Evolutionary conservation across 2,113 vertebrate species (phyloP).

Genomic region (Rhinoptilus africanus): DNA sequence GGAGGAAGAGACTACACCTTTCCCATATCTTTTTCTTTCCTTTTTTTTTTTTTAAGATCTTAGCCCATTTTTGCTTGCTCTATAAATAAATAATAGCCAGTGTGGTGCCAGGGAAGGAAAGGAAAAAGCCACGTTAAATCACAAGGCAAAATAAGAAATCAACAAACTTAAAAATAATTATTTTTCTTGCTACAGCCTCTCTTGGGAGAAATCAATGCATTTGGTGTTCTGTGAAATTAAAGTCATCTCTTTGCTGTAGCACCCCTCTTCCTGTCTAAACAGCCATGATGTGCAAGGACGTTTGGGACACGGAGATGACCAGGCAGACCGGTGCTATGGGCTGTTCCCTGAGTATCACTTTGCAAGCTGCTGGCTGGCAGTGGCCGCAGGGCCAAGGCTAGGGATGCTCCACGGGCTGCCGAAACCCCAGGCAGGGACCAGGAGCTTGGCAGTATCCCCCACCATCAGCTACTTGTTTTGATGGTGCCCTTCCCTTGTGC

Average conservation of each 20-base stretch:
- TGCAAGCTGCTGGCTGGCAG: fast-evolving
- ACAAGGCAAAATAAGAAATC: not conserved
- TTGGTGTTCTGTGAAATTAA: not conserved
- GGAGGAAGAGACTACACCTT: not conserved
- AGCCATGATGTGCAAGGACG: not conserved
- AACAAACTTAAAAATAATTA: not conserved
- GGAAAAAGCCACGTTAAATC: not conserved
- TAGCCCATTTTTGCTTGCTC: not conserved
- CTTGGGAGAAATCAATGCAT: not conserved
- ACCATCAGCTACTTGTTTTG: not conserved
- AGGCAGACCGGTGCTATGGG: fast-evolving
- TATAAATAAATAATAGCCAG: constrained; percentile 4
- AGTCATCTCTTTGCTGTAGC: not conserved
- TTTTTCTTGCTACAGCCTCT: not conserved
- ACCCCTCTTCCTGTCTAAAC: not conserved
- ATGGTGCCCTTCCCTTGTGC: not conserved
- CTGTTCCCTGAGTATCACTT: not conserved
- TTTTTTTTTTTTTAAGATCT: not conserved
- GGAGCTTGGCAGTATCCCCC: not conserved
- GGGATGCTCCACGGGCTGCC: not conserved
- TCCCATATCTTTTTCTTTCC: not conserved
- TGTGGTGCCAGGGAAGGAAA: not conserved
- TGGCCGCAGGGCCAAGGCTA: not conserved
- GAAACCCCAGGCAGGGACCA: not conserved
- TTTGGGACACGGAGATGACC: not conserved